Conservation (phyloP, 2,888 invertebrate genomes). For the Morinoia aosen region DNA sequence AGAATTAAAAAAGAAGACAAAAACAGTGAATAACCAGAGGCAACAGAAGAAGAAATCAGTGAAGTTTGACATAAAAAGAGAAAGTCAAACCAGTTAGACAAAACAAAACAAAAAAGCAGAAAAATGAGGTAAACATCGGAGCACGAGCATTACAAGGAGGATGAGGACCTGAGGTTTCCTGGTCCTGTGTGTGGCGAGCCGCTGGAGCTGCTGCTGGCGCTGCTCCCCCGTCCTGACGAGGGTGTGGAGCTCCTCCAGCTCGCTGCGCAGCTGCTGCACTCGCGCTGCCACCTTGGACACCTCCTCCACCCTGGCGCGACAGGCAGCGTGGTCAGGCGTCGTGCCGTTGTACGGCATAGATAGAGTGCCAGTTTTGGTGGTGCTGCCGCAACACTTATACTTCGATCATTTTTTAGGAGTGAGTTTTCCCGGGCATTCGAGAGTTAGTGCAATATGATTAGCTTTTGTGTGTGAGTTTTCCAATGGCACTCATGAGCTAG, state of each 20-base stretch:
- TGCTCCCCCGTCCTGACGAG: constrained; percentile 61
- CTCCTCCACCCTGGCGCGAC: neutral
- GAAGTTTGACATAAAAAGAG: too few relatives aligned
- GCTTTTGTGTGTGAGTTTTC: too few relatives aligned
- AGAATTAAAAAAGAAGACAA: neutral
- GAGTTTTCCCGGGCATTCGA: too few relatives aligned
- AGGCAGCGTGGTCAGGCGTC: neutral
- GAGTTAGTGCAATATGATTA: too few relatives aligned
- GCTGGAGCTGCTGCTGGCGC: constrained; percentile 64
- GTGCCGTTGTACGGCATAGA: too few relatives aligned
- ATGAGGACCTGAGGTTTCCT: constrained; percentile 1
- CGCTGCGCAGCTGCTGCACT: constrained; percentile 62
- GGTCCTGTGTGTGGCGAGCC: constrained; percentile 7
- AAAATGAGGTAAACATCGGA: neutral
- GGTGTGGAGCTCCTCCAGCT: constrained; percentile 64
- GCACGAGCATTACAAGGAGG: neutral
- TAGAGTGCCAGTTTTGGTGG: too few relatives aligned
- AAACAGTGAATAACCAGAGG: neutral
- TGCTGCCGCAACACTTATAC: too few relatives aligned
- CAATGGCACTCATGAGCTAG: too few relatives aligned
- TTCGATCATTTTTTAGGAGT: too few relatives aligned
- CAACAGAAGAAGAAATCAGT: neutral
- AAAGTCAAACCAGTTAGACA: too few relatives aligned
- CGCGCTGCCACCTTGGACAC: constrained; percentile 40
- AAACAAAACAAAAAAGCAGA: neutral